These are phyloP conservation scores for Palloptera scutellata DNA, from an alignment of 2,888 invertebrate genomes.

Conservation along the genomic window DNA sequence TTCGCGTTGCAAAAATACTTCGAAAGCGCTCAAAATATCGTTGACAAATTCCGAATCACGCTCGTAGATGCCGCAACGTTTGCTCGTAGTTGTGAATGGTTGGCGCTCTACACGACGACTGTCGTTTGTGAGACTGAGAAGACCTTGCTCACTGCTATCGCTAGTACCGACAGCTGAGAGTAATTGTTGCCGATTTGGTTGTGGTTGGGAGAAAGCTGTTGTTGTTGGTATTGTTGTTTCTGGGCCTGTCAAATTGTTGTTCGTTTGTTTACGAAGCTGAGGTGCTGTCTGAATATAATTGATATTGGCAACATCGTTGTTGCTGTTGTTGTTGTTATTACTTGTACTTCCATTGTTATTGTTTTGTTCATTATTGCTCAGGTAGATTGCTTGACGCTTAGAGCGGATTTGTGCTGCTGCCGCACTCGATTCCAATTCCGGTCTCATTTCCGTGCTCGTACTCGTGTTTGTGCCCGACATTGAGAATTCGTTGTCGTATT, in stretches of 20 bases:
- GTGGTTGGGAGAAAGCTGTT: not conserved
- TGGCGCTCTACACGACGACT: constrained; percentile 36
- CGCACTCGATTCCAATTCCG: constrained; percentile 27
- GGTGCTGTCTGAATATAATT: constrained; percentile 24
- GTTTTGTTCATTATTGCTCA: constrained; percentile 42
- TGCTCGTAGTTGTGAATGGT: constrained; percentile 33
- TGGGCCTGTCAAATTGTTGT: constrained; percentile 29
- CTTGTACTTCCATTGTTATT: constrained; percentile 12
- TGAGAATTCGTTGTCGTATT: constrained; percentile 28
- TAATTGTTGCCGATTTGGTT: constrained; percentile 13
- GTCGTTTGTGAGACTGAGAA: constrained; percentile 1
- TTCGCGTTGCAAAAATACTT: constrained; percentile 43
- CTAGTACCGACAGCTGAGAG: constrained; percentile 28
- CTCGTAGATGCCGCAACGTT: constrained; percentile 56
- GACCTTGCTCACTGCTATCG: constrained; percentile 16
- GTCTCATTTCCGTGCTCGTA: constrained; percentile 13
- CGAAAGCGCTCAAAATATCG: constrained; percentile 55
- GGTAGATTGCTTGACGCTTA: constrained; percentile 49
- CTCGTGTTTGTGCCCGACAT: too few relatives aligned
- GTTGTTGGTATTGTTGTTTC: constrained; percentile 27
- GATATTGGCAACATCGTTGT: constrained; percentile 23
- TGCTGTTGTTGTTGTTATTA: constrained; percentile 23
- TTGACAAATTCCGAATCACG: constrained; percentile 54
- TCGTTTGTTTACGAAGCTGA: constrained; percentile 24
- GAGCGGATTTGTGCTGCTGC: constrained; percentile 34